Base-by-base conservation (phyloP, 2,888 invertebrate genomes). In the Anticlea derivata region DNA sequence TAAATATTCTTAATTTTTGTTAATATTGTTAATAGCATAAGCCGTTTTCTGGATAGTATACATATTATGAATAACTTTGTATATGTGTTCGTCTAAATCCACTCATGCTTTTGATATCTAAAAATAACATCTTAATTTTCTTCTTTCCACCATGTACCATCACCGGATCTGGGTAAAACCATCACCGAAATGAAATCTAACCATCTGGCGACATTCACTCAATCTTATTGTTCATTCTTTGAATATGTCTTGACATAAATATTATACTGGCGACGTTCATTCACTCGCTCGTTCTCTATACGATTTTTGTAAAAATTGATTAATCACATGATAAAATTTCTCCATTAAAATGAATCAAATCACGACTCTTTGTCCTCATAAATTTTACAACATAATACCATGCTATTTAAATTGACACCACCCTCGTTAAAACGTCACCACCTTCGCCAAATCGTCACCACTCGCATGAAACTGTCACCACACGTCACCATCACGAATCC, bases 61-160 rank as follows among this genome's bases (percentile, higher is more conserved):
- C n/a, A n/a, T n/a, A n/a, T n/a, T n/a, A n/a, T n/a, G n/a, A n/a
- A n/a, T n/a, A n/a, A n/a, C n/a, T n/a, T n/a, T n/a, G n/a, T n/a
- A n/a, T n/a, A n/a, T n/a, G n/a, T n/a, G n/a, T n/a, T n/a, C 17
- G 2, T 17, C 4, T 17, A 17, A 17, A 17, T 17, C n/a, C 17
- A 17, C 17, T 17, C 17, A 17, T 17, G n/a, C 4, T 17, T 17
- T 17, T 17, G 4, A 4, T 17, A 17, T 17, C 17, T 17, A 17
- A 17, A 41, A 61, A 60, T 62, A 57, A 62, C 55, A 35, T 17
- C 46, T 12, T 54, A 34, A 52, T 62, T 59, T 58, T 64, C 58
- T 62, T 60, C 51, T 58, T 43, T 55, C 58, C 61, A 46, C 61
- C 67, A 67, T 67, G 67, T 58, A 43, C 58, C 55, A 56, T 57